Percentiles rank a stretch among this genome's conserved stretches.
phyloP scores from a whole-genome alignment of 2,797 vertebrate species.

The Poeciliopsis presidionis region DNA sequence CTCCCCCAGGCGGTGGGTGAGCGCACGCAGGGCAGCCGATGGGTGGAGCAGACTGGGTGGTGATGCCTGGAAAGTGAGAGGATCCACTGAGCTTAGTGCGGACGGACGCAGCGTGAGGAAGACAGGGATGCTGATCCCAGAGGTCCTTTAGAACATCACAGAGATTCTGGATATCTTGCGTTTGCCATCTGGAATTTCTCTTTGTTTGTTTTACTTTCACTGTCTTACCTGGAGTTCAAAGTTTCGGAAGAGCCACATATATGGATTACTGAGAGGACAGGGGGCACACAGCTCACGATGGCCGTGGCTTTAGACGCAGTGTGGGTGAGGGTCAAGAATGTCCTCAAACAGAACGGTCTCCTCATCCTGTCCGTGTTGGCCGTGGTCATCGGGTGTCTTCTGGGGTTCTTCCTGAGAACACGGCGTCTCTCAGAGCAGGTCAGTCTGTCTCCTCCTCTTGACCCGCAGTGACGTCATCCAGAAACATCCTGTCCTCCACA shows the following conservation, averaged over 20 bases:
- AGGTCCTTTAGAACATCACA: constrained; percentile 41
- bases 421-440: constrained; percentile 94
- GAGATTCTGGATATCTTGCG: constrained; percentile 39
- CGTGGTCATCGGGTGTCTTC: constrained; percentile 92
- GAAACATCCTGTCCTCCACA: not conserved
- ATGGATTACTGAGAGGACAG: constrained; percentile 81
- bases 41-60: constrained; percentile 65
- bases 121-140: constrained; percentile 51
- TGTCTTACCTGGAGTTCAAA: constrained; percentile 51
- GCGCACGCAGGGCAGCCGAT: constrained; percentile 40
- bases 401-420: constrained; percentile 95
- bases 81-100: constrained; percentile 67
- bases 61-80: constrained; percentile 66
- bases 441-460: constrained; percentile 57
- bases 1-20: constrained; percentile 48
- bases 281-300: constrained; percentile 79
- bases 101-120: constrained; percentile 44
- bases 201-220: constrained; percentile 1
- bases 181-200: constrained; percentile 9
- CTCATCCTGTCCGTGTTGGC: constrained; percentile 95
- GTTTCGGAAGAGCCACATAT: constrained; percentile 37
- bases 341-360: constrained; percentile 92
- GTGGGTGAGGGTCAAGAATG: constrained; percentile 88
- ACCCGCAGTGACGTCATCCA: constrained; percentile 26
- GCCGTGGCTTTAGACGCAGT: constrained; percentile 87